Evolutionary conservation across 2,113 vertebrate genomes (phyloP).

Genomic region (Chlamydotis undulata): DNA sequence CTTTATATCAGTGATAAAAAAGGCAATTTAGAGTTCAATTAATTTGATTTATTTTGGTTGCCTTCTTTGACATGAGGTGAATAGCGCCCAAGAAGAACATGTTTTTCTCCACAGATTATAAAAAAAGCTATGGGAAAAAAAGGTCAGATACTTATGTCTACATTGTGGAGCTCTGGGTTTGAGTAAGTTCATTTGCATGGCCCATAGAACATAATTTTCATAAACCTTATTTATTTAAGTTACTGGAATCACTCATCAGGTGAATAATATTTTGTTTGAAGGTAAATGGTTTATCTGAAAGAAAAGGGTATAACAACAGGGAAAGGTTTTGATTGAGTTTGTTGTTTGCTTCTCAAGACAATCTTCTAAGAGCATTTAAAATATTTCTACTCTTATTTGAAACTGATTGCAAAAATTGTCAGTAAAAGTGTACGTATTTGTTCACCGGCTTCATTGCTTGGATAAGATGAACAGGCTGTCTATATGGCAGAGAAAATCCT

Average conservation of each 20-base stretch:
- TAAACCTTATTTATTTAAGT: conserved; percentile 5
- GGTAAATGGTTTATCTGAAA: background rate
- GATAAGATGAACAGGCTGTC: background rate
- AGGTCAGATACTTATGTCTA: background rate
- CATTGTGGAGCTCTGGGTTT: background rate
- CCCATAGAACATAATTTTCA: background rate
- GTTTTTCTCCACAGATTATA: background rate
- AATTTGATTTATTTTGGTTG: conserved; percentile 16
- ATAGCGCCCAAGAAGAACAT: background rate
- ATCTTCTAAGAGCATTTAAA: background rate
- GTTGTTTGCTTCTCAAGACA: background rate
- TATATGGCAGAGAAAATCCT: background rate
- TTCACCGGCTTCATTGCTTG: background rate
- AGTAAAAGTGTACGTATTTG: background rate
- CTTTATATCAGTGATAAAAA: background rate
- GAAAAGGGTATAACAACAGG: background rate
- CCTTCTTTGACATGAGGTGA: background rate
- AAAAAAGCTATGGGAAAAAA: background rate
- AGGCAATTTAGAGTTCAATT: conserved; percentile 2
- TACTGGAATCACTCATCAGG: background rate
- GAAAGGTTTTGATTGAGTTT: background rate
- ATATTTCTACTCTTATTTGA: background rate
- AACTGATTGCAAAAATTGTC: background rate
- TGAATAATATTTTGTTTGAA: background rate
- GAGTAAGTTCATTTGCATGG: background rate